Evolutionary conservation across 2,113 vertebrate genomes (phyloP).

Genomic region (Osmerus mordax): DNA sequence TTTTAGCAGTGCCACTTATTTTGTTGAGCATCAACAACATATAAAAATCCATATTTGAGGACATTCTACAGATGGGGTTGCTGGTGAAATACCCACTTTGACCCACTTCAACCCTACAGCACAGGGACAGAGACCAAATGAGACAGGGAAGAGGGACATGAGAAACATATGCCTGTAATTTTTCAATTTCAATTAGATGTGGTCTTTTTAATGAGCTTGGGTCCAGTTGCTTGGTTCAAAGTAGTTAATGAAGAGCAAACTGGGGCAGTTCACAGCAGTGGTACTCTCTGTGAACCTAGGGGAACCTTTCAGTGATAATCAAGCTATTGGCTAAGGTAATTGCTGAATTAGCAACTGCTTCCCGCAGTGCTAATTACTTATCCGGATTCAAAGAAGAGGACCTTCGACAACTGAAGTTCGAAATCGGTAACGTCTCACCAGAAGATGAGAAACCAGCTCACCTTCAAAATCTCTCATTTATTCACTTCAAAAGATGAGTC

Average conservation of each 20-base stretch:
- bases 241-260: slow-evolving; percentile 44
- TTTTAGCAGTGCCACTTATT: too few relatives aligned
- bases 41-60: too few relatives aligned
- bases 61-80: too few relatives aligned
- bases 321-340: slow-evolving; percentile 54
- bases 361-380: slow-evolving; percentile 53
- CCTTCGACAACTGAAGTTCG: slow-evolving; percentile 1
- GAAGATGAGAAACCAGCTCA: too few relatives aligned
- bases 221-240: slow-evolving; percentile 45
- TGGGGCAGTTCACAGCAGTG: slow-evolving; percentile 31
- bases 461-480: too few relatives aligned
- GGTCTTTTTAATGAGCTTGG: slow-evolving; percentile 48
- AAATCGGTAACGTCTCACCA: slow-evolving; percentile 18
- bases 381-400: slow-evolving; percentile 19
- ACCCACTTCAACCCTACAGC: too few relatives aligned
- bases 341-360: slow-evolving; percentile 49
- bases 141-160: too few relatives aligned
- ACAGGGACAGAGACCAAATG: too few relatives aligned
- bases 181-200: slow-evolving; percentile 25
- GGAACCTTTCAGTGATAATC: slow-evolving; percentile 53
- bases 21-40: too few relatives aligned
- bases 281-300: slow-evolving; percentile 32
- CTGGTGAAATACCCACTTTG: too few relatives aligned
- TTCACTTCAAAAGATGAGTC: too few relatives aligned
- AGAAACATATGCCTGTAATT: slow-evolving; percentile 11